Evolutionary conservation across 2,113 vertebrate genomes (phyloP).

Genomic region (Abramis brama): DNA sequence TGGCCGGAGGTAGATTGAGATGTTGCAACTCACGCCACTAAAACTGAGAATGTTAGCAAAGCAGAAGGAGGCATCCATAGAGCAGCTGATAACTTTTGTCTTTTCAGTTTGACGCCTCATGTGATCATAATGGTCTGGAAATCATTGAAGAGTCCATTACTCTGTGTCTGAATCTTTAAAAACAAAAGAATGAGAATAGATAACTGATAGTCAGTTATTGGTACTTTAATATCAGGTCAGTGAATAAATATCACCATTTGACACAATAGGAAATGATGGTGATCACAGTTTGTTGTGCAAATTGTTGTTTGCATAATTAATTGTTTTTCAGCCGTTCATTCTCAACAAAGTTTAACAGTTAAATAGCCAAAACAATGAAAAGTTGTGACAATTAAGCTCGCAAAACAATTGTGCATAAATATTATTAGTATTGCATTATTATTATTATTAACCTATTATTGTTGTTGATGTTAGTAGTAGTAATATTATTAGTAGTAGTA

Average conservation of each 20-base stretch:
- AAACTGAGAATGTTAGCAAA: neutral
- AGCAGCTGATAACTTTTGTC: slow-evolving; percentile 7
- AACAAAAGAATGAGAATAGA: neutral
- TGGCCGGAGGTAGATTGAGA: slow-evolving; percentile 24
- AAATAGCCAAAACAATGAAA: neutral
- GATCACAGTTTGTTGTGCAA: neutral
- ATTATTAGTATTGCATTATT: neutral
- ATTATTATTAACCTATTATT: neutral
- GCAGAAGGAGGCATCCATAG: neutral
- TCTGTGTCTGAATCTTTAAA: neutral
- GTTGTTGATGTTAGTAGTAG: neutral
- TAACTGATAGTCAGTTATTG: neutral
- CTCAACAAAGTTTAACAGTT: neutral
- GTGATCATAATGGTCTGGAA: neutral
- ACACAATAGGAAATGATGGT: neutral
- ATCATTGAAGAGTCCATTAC: neutral
- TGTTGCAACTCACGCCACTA: neutral
- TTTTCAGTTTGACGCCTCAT: neutral
- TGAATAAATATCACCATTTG: neutral
- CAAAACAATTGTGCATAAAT: neutral
- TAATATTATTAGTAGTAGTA: neutral
- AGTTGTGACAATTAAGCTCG: neutral
- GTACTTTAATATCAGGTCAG: neutral
- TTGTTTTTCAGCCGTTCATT: neutral
- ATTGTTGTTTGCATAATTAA: neutral